phyloP scores from a whole-genome alignment of 2,797 vertebrate species.

The Lepus townsendii region DNA sequence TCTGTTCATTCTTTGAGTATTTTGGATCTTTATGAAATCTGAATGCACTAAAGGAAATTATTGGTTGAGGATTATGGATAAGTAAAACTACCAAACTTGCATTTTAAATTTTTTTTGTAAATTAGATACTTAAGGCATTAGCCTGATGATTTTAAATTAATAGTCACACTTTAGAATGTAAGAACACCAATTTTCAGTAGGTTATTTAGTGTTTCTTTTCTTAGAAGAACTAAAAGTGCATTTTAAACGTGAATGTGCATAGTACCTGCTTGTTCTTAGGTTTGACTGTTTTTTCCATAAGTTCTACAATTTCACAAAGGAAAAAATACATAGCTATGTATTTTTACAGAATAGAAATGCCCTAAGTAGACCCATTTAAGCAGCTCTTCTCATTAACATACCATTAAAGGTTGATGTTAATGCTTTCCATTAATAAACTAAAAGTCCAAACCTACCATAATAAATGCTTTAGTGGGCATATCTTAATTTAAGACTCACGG shows the following conservation, averaged over 20 bases:
- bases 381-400: constrained; percentile 20
- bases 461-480: constrained; percentile 15
- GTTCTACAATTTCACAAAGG: constrained; percentile 56
- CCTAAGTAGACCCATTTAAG: constrained; percentile 35
- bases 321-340: neutral
- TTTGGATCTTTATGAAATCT: constrained; percentile 54
- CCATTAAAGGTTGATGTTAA: constrained; percentile 74
- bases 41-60: constrained; percentile 35
- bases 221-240: constrained; percentile 29
- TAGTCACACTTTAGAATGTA: neutral
- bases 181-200: neutral
- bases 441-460: constrained; percentile 21
- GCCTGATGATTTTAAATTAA: constrained; percentile 50
- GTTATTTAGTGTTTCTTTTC: constrained; percentile 59
- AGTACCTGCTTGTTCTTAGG: constrained; percentile 11
- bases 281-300: neutral
- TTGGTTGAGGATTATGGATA: neutral
- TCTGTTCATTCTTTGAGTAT: neutral
- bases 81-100: neutral
- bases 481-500: constrained; percentile 61
- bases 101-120: constrained; percentile 10
- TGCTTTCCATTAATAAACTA: constrained; percentile 60
- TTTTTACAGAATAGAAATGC: constrained; percentile 18
- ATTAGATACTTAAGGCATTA: constrained; percentile 38
- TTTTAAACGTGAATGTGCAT: constrained; percentile 33